phyloP scores from a whole-genome alignment of 2,797 vertebrate species.

The Yasuhikotakia modesta region DNA sequence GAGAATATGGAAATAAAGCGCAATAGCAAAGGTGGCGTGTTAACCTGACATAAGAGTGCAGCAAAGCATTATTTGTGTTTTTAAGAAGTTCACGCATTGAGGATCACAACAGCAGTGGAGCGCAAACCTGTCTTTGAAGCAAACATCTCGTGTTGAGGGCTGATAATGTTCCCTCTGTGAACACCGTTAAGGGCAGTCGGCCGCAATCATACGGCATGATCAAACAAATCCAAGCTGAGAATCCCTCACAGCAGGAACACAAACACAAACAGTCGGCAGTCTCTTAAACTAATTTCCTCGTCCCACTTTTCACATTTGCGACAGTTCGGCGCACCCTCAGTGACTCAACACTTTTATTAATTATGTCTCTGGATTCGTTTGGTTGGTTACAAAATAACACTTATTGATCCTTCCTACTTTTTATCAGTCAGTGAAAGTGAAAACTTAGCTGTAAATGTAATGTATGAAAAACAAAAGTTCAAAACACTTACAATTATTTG shows the following conservation, averaged over 20 bases:
- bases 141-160: slow-evolving; percentile 39
- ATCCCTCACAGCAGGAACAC: slow-evolving; percentile 56
- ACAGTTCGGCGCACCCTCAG: slow-evolving; percentile 69
- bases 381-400: slow-evolving; percentile 65
- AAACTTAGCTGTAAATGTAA: slow-evolving; percentile 23
- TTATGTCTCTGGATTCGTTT: slow-evolving; percentile 67
- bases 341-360: slow-evolving; percentile 68
- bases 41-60: slow-evolving; percentile 47
- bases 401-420: slow-evolving; percentile 64
- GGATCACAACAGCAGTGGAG: slow-evolving; percentile 47
- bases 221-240: slow-evolving; percentile 66
- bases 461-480: not conserved
- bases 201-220: slow-evolving; percentile 64
- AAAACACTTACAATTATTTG: slow-evolving; percentile 92
- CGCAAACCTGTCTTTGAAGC: slow-evolving; percentile 47
- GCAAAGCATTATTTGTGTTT: slow-evolving; percentile 17
- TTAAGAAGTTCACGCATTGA: slow-evolving; percentile 49
- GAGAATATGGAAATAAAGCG: slow-evolving; percentile 50
- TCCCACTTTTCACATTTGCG: slow-evolving; percentile 71
- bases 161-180: slow-evolving; percentile 42
- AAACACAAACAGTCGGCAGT: slow-evolving; percentile 60
- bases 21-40: slow-evolving; percentile 51
- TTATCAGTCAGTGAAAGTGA: slow-evolving; percentile 48
- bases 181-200: slow-evolving; percentile 50
- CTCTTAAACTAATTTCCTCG: slow-evolving; percentile 65